A percentile compares a stretch with the other conserved stretches of the same genome.
These are phyloP conservation scores for Tychaedon coryphoeus DNA, from an alignment of 2,113 vertebrate species.

Conservation along the genomic window DNA sequence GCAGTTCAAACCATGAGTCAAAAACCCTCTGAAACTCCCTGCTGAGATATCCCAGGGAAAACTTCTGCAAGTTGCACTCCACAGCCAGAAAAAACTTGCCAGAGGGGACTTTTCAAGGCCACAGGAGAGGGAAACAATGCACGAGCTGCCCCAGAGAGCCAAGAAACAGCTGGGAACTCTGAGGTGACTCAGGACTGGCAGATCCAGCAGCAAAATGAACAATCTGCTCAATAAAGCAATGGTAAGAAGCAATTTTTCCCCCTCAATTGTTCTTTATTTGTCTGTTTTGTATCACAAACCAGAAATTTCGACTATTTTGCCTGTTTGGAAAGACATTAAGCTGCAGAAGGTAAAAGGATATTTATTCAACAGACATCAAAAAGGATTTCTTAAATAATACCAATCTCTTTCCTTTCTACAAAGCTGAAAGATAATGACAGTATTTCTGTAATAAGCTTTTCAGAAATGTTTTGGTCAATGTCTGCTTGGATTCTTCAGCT, in stretches of 20 bases:
- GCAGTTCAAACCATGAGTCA: neutral
- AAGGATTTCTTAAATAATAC: neutral
- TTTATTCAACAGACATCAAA: neutral
- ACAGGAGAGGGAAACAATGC: neutral
- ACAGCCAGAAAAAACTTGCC: neutral
- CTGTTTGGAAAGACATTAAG: neutral
- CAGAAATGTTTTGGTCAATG: neutral
- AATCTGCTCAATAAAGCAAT: neutral
- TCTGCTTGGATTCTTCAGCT: neutral
- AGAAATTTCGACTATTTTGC: neutral
- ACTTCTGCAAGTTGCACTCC: neutral
- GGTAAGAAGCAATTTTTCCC: neutral
- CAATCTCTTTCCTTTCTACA: neutral
- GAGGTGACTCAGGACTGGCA: conserved; percentile 5
- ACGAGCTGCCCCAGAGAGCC: neutral
- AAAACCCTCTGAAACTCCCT: neutral
- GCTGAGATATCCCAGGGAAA: neutral
- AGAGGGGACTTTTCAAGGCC: neutral
- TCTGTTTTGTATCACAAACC: neutral
- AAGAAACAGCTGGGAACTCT: neutral
- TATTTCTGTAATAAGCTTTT: neutral
- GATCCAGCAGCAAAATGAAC: neutral
- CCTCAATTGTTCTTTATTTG: neutral
- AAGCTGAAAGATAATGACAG: neutral
- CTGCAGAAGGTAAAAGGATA: neutral